These are phyloP conservation scores for Pollenia angustigena DNA, from an alignment of 2,888 invertebrate genomes.

Conservation along the genomic window DNA sequence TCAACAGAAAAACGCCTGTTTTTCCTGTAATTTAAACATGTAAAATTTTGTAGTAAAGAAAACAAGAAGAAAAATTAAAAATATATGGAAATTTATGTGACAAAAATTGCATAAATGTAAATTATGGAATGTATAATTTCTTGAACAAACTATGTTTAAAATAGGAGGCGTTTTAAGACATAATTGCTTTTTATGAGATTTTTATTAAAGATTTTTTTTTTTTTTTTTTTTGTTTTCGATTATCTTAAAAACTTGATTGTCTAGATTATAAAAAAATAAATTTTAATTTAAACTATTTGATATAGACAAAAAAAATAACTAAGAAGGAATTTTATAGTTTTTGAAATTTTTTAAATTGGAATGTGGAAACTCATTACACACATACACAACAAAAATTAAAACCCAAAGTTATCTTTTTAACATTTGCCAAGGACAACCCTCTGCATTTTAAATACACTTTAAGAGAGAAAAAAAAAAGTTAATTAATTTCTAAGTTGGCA, in stretches of 20 bases:
- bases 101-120: conserved; percentile 61
- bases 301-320: too few species aligned
- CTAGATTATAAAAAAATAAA: conserved; percentile 13
- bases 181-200: conserved; percentile 70
- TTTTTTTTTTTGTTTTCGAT: conserved; percentile 54
- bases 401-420: too few species aligned
- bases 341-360: too few species aligned
- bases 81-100: conserved; percentile 64
- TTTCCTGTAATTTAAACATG: background rate
- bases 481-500: too few species aligned
- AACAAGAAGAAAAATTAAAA: conserved; percentile 20
- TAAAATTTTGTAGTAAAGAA: conserved; percentile 29
- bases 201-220: conserved; percentile 56
- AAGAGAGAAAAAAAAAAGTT: too few species aligned
- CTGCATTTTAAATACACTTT: too few species aligned
- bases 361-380: too few species aligned
- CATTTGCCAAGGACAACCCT: too few species aligned
- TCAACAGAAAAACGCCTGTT: conserved; percentile 67
- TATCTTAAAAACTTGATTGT: conserved; percentile 18
- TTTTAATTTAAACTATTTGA: background rate
- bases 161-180: conserved; percentile 68
- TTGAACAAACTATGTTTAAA: conserved; percentile 42
- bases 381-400: too few species aligned
- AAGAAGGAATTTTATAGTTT: too few species aligned
- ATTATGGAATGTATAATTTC: conserved; percentile 55